Base-by-base conservation (phyloP, 2,797 vertebrate species). In the Parambassis ranga region DNA sequence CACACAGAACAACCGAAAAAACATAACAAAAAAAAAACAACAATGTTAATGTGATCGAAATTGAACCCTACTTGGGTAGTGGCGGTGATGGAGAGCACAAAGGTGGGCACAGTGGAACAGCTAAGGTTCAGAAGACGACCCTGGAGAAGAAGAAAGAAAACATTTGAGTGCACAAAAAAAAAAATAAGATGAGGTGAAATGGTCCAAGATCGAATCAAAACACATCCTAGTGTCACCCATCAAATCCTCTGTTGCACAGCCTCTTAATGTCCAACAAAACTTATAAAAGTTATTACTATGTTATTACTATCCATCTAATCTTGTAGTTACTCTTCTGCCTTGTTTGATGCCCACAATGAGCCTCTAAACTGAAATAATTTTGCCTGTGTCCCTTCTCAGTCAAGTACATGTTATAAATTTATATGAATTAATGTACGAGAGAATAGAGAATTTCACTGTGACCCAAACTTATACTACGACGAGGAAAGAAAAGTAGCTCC, bases 81-180 rank as follows among this genome's bases (percentile, higher is more conserved):
- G 56, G 97, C 97, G 0, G 96, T 98, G 91, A 98, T 98, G 43
- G 97, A 98, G 41, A 98, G 90, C 67, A 98, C 96, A 3, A 98
- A 98, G 8, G 97, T 98, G 88, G 97, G 97, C 26, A 98, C 96
- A 2, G 96, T 98, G 89, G 97, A 98, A 79, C 97, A 98, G 92
- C 96, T 98, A 67, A 98, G 93, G 84, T 97, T 98, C 70, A 98
- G 91, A 63, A 98, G 92, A 35, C 96, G 96, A 58, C 96, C 97
- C 96, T 98, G 75, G 2, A 60, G 49, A 71, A 19, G 33, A 38
- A 41, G 10, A 37, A 6, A 19, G 22, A 3, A 19, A 11, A 1
- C n/a, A 28, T 39, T 20, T 31, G 30, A 44, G 7, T 0, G 24
- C 2, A 6, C 7, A 49, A n/a, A 13, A 7, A 46, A 44, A 28